Evolutionary conservation across 1,140 invertebrate genomes (phyloP).

Genomic region (Drosophila sulfurigaster): DNA sequence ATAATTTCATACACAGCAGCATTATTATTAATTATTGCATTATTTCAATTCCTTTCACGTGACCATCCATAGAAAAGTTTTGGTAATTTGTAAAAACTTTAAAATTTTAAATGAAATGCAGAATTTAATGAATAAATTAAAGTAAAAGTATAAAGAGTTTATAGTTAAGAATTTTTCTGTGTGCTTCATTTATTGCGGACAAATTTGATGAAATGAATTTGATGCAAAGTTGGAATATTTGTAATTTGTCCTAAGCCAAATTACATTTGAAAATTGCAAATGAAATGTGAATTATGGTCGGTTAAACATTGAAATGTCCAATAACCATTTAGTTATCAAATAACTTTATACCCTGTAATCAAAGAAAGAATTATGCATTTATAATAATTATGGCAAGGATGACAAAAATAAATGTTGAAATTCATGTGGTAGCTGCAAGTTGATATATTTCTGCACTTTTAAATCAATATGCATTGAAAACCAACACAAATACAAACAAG

Average conservation of each 20-base stretch:
- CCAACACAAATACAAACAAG: not conserved
- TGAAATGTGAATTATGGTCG: constrained; percentile 7
- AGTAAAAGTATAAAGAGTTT: not conserved
- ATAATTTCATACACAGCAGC: constrained; percentile 9
- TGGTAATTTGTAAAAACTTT: not conserved
- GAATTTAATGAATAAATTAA: not conserved
- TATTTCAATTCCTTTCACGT: not conserved
- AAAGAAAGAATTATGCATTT: no score
- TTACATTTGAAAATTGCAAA: constrained; percentile 1
- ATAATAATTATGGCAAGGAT: not conserved
- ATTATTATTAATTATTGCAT: constrained; percentile 18
- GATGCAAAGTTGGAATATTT: not conserved
- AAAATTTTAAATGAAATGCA: not conserved
- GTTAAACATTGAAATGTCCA: constrained; percentile 4
- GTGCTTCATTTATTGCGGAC: not conserved
- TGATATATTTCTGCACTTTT: not conserved
- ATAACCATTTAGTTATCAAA: not conserved
- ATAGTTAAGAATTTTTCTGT: not conserved
- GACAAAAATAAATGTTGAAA: not conserved
- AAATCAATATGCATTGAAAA: not conserved
- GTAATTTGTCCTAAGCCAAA: not conserved
- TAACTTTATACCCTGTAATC: constrained; percentile 1
- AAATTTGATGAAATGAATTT: not conserved
- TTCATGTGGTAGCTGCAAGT: not conserved
- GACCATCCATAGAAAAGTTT: not conserved